Conservation (phyloP, 2,888 invertebrate species). For the Tachina lurida region DNA sequence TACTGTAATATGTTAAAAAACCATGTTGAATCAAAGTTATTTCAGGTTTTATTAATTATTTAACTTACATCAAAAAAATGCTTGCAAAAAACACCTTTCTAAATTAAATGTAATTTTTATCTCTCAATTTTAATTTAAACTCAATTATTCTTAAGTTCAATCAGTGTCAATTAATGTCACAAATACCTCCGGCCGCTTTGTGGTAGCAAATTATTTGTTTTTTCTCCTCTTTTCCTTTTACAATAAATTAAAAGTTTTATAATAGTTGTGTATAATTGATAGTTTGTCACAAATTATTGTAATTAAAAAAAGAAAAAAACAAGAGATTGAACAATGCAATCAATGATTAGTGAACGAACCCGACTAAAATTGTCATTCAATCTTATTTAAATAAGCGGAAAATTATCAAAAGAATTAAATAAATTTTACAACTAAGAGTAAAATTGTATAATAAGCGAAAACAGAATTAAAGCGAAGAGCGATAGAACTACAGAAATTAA, state of each 20-base stretch:
- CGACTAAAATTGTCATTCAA: constrained; percentile 21
- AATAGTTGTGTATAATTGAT: constrained; percentile 42
- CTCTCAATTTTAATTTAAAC: background rate
- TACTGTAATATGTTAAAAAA: no score
- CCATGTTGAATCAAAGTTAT: no score
- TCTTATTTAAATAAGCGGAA: constrained; percentile 30
- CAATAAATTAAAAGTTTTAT: constrained; percentile 48
- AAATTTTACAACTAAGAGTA: background rate
- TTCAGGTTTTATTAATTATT: no score
- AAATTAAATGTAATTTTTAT: constrained; percentile 1
- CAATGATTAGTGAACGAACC: background rate
- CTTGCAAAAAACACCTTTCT: constrained; percentile 34
- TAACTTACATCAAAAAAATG: background rate
- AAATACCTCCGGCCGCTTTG: constrained; percentile 42
- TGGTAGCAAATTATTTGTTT: constrained; percentile 28
- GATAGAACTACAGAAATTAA: background rate
- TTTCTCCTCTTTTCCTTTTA: background rate
- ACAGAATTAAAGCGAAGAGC: constrained; percentile 13
- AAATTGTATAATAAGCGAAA: background rate
- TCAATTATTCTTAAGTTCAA: constrained; percentile 52
- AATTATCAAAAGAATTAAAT: constrained; percentile 34
- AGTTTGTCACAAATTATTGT: constrained; percentile 57
- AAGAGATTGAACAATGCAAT: background rate
- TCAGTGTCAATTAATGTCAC: constrained; percentile 48
- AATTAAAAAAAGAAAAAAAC: constrained; percentile 32